Conservation (phyloP, 1,140 invertebrate species). For the Hycleus cichorii region DNA sequence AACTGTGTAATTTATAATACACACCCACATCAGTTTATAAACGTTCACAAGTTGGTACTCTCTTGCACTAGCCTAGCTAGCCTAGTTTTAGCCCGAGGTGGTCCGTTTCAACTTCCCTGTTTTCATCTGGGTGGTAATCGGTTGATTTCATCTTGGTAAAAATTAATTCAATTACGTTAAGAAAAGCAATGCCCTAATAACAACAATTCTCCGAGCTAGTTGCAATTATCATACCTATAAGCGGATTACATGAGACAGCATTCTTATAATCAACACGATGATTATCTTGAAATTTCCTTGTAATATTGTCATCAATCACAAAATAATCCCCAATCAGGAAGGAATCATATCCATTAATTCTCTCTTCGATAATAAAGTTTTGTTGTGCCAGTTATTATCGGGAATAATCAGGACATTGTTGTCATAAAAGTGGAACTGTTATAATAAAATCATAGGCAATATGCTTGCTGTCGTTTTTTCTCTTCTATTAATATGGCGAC, state of each 20-base stretch:
- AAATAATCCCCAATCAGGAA: too few species aligned
- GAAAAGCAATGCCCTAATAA: not conserved
- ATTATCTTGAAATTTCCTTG: too few species aligned
- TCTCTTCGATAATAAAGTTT: too few species aligned
- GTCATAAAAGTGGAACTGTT: constrained; percentile 17
- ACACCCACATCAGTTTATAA: constrained; percentile 1
- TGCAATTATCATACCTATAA: too few species aligned
- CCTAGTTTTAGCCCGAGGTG: constrained; percentile 1
- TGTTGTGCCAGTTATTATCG: too few species aligned
- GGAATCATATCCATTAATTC: not conserved
- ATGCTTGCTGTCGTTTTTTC: constrained; percentile 10
- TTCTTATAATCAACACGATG: too few species aligned
- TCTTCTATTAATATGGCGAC: constrained; percentile 12
- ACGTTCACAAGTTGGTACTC: constrained; percentile 5
- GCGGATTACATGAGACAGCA: too few species aligned
- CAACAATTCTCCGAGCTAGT: too few species aligned
- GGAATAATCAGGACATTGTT: constrained; percentile 19
- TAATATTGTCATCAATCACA: too few species aligned
- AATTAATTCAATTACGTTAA: not conserved
- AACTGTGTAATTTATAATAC: constrained; percentile 2
- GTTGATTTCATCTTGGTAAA: not conserved
- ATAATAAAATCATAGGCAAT: constrained; percentile 23
- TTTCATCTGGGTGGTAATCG: constrained; percentile 3
- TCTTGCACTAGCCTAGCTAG: not conserved
- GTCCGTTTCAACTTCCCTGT: constrained; percentile 8